Percentiles rank a stretch among this genome's conserved stretches.
phyloP scores from a whole-genome alignment of 2,888 invertebrate species.

The Stenotaenia linearis region DNA sequence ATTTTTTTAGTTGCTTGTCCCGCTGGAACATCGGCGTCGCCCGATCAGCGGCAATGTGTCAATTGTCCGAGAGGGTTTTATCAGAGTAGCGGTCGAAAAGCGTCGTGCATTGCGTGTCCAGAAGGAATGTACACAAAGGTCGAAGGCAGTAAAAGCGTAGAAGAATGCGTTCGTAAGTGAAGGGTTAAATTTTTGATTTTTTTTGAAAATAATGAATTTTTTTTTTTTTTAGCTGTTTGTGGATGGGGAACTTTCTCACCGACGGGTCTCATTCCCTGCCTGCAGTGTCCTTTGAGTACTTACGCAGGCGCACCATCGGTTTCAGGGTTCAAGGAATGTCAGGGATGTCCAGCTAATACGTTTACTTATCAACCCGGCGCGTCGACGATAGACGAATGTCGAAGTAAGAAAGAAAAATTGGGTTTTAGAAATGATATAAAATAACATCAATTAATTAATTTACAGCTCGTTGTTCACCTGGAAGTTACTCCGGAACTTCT shows the following conservation, averaged over 20 bases:
- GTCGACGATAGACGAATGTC: conserved; percentile 70
- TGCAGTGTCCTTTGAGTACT: conserved; percentile 88
- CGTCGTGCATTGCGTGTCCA: conserved; percentile 82
- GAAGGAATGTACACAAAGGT: conserved; percentile 67
- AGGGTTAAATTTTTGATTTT: background rate
- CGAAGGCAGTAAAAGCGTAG: conserved; percentile 64
- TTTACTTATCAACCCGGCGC: conserved; percentile 91
- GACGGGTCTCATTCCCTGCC: conserved; percentile 85
- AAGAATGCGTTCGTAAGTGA: conserved; percentile 65
- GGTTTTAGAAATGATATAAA: background rate
- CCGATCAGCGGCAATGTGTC: conserved; percentile 83
- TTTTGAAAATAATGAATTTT: background rate
- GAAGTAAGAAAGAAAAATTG: conserved; percentile 47
- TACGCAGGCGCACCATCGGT: conserved; percentile 81
- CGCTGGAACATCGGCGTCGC: conserved; percentile 86
- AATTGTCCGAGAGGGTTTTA: conserved; percentile 88
- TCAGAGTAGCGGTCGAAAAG: conserved; percentile 86
- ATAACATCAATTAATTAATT: background rate
- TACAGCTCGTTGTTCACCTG: conserved; percentile 74
- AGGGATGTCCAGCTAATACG: conserved; percentile 81
- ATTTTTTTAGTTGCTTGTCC: conserved; percentile 77
- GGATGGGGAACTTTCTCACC: conserved; percentile 94
- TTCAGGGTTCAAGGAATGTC: conserved; percentile 88
- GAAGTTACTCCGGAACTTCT: conserved; percentile 87
- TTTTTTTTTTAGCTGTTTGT: conserved; percentile 61